These are phyloP conservation scores for Molossus alvarezi DNA, from an alignment of 2,797 vertebrate species.

Conservation along the genomic window DNA sequence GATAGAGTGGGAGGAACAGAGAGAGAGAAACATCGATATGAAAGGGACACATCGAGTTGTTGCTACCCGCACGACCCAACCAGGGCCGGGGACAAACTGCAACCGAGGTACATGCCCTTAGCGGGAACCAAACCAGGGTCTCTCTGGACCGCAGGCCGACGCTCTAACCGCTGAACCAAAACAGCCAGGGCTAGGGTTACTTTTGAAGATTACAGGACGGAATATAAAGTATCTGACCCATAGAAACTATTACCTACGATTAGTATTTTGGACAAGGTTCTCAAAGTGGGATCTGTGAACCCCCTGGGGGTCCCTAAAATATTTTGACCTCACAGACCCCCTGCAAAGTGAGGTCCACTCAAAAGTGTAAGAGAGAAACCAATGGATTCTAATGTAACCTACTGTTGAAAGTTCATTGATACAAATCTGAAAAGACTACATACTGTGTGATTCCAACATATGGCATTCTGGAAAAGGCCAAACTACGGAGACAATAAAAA, in stretches of 20 bases:
- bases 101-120: no score
- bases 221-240: background rate
- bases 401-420: background rate
- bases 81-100: no score
- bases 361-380: background rate
- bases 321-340: background rate
- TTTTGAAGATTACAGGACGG: background rate
- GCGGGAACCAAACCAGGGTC: no score
- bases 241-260: background rate
- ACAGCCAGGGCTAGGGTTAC: background rate
- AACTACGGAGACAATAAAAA: background rate
- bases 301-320: background rate
- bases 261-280: background rate
- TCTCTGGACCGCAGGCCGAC: no score
- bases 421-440: background rate
- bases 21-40: no score
- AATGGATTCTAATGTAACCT: background rate
- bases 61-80: no score
- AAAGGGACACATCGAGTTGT: no score
- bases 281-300: background rate
- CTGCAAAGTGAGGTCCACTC: background rate
- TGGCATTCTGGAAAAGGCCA: background rate
- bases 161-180: no score
- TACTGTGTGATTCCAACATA: background rate
- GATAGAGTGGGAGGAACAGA: no score